Evolutionary conservation across 2,797 vertebrate genomes (phyloP).

Genomic region (Prionace glauca): DNA sequence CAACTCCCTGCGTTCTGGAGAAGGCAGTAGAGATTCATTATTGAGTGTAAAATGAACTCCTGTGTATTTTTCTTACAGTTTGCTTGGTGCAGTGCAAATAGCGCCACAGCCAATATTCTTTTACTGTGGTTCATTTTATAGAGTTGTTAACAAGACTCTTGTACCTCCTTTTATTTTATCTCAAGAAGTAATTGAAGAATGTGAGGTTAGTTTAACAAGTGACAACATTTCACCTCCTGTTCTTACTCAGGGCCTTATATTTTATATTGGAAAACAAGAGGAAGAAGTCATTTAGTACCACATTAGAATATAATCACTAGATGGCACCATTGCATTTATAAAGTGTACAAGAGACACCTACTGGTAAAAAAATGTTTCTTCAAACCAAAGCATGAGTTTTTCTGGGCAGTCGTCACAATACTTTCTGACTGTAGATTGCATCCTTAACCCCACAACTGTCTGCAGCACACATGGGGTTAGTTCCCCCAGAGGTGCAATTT

Average conservation of each 20-base stretch:
- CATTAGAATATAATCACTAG: not conserved
- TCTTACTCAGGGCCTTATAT: not conserved
- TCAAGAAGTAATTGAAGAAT: not conserved
- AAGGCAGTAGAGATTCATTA: not conserved
- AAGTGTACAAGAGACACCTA: not conserved
- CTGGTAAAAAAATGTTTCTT: not conserved
- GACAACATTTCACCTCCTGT: not conserved
- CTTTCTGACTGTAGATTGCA: not conserved
- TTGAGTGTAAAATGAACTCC: not conserved
- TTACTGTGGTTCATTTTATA: not conserved
- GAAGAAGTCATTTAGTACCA: not conserved
- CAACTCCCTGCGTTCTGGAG: not conserved
- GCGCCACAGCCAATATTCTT: not conserved
- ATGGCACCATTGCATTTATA: conserved; percentile 2
- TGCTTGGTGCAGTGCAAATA: not conserved
- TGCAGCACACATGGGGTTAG: not conserved
- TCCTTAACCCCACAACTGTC: not conserved
- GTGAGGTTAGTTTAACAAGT: not conserved
- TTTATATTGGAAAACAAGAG: not conserved
- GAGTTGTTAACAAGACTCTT: not conserved
- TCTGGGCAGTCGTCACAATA: not conserved
- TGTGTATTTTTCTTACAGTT: not conserved
- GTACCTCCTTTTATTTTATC: not conserved
- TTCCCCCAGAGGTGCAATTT: too few species aligned
- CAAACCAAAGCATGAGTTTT: not conserved